Evolutionary conservation across 2,797 vertebrate genomes (phyloP).

Genomic region (Cossypha dichroa): DNA sequence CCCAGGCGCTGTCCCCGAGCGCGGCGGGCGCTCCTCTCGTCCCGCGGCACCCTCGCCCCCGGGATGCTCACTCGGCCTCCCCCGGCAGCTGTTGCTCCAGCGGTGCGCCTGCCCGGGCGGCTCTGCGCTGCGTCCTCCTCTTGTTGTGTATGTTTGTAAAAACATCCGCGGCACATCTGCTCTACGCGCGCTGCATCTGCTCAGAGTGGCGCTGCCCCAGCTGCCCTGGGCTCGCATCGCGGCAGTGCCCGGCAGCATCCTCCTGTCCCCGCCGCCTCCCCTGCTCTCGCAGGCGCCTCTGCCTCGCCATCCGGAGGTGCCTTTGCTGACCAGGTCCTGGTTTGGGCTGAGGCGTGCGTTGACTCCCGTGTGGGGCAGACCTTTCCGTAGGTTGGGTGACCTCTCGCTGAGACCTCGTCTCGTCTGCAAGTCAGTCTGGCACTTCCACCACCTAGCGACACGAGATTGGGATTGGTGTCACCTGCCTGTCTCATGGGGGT

Average conservation of each 20-base stretch:
- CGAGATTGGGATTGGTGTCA: neutral
- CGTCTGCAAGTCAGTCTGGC: neutral
- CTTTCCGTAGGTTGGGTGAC: neutral
- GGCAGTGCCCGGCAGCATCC: neutral
- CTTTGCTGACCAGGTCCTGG: neutral
- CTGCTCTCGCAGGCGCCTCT: neutral
- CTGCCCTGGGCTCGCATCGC: neutral
- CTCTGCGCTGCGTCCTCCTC: neutral
- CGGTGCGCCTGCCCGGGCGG: neutral
- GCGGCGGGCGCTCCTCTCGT: neutral
- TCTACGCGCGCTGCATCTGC: neutral
- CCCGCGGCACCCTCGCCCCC: neutral
- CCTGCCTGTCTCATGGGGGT: neutral
- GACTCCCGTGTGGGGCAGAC: neutral
- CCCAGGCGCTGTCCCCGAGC: neutral
- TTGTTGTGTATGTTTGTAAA: neutral
- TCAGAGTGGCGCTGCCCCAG: neutral
- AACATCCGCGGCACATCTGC: accelerated
- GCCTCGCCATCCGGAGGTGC: accelerated
- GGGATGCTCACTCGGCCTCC: neutral
- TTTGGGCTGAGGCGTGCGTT: neutral
- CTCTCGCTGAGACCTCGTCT: neutral
- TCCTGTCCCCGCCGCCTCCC: neutral
- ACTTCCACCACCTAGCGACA: accelerated
- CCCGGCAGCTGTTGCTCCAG: constrained; percentile 7